phyloP scores from a whole-genome alignment of 1,140 invertebrate genomes.

The Tribolium madens region DNA sequence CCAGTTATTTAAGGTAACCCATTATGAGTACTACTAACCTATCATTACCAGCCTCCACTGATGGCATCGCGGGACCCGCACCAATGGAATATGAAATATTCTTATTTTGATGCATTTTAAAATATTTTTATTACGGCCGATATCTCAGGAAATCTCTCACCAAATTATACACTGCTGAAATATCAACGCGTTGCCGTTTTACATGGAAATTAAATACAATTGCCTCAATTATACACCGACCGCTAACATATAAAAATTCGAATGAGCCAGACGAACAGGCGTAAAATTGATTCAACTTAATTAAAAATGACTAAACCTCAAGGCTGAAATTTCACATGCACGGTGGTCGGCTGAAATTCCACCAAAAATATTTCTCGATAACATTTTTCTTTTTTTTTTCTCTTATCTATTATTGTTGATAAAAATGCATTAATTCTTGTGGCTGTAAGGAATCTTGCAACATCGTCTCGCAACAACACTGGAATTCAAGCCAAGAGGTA shows the following conservation, averaged over 20 bases:
- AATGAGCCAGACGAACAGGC: slow-evolving; percentile 18
- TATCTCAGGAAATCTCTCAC: slow-evolving; percentile 41
- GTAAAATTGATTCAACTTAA: slow-evolving; percentile 31
- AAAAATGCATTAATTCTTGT: not conserved
- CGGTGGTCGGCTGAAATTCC: not conserved
- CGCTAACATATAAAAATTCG: slow-evolving; percentile 19
- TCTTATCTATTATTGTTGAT: not conserved
- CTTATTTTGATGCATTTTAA: slow-evolving; percentile 58
- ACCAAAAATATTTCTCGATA: not conserved
- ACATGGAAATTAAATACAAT: slow-evolving; percentile 39
- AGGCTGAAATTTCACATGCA: not conserved
- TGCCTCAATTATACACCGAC: slow-evolving; percentile 26
- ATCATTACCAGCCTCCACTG: slow-evolving; percentile 60
- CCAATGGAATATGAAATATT: slow-evolving; percentile 57
- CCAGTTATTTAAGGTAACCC: slow-evolving; percentile 63
- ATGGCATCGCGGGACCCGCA: slow-evolving; percentile 56
- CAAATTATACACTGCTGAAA: slow-evolving; percentile 37
- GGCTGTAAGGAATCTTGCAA: not conserved
- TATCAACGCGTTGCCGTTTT: slow-evolving; percentile 38
- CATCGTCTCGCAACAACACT: not conserved
- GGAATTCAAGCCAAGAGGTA: not conserved
- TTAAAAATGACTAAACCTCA: slow-evolving; percentile 20
- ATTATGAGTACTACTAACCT: slow-evolving; percentile 63
- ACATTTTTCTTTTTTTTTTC: not conserved
- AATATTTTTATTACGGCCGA: slow-evolving; percentile 52